Evolutionary conservation across 2,888 invertebrate species (phyloP), one percentile per base, ranked within the genome.

Genomic region (Alcis repandata): DNA sequence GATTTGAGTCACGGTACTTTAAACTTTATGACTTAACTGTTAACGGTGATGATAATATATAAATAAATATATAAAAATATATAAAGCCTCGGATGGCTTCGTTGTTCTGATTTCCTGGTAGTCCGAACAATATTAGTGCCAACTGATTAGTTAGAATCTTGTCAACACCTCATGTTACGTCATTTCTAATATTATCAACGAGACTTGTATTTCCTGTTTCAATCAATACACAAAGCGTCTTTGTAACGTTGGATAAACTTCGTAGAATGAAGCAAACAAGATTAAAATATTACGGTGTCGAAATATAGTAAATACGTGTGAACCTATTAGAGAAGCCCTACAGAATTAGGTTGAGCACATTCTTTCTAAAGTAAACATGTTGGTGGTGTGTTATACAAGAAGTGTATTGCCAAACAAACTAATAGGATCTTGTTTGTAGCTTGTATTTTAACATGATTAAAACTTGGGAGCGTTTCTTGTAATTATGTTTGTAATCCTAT

Each of bases 371-470:
- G 40, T 32, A 54, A 40, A 54, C 48, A 63, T 63, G 19, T 8
- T 33, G 36, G 2, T 40, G 36, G 53, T 22, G 27, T 45, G 38
- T 59, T 63, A 40, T 19, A 49, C 11, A 59, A 59, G 32, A 33
- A 8, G 46, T 15, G 48, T 13, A 17, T 63, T 49, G 19, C 40
- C 52, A 49, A 59, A 67, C 43, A 22, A 61, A 63, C 67, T 72
- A 68, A 72, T 45, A 38, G 46, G 68, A 70, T 72, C 27, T 63
- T 22, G 53, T 52, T 9, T 15, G 54, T 27, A 51, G 51, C 41
- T 60, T 38, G n/a, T 56, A 59, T 59, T 60, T 71, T 49, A 67
- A 71, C 49, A 43, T 22, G 63, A 71, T 71, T 69, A 71, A 17
- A 41, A 32, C 40, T 33, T 27, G 38, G 40, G n/a, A n/a, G 22